Evolutionary conservation across 64 coral and sea anemone species (phyloP), one percentile per base, ranked within the genome.

Genomic region (Montipora sp.): DNA sequence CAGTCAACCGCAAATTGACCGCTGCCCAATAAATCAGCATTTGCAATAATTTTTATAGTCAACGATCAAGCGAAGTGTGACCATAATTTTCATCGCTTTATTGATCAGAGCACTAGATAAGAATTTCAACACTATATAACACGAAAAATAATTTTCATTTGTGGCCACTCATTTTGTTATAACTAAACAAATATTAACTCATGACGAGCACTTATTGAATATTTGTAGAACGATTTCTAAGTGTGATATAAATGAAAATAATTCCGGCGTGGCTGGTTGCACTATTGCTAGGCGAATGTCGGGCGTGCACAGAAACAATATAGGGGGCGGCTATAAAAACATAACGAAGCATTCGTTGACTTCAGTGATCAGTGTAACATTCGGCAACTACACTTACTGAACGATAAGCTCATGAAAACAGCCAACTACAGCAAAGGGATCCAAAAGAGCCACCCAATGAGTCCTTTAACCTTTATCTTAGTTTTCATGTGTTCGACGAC

Each of bases 401-500:
- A 70, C 7, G 82, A 70, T 21, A 44, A 85, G 18, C 82, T 19
- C 82, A 71, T 71, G 46, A 71, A 6, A 47, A 50, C 15, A 93
- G 36, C 15, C 15, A 43, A 60, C 76, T 51, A 55, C 27, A 55
- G 46, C 72, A 58, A 81, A 65, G 80, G 83, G 72, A 57, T 93
- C 91, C 77, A 47, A 60, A 83, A 93, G 84, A 77, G 91, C 43
- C 10, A 60, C 57, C 75, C 47, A 88, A 93, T 93, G 91, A 87
- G 63, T 88, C 77, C 27, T 78, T 44, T 93, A 43, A 93, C 80
- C 84, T 69, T 88, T 14, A 36, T 93, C 51, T 59, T 93, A 77
- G 73, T 93, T 93, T 93, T 93, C 24, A 48, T 88, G 81, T 66
- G 84, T 21, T 80, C 88, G 47, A 68, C 82, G 48, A 84, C 91